A percentile compares a stretch with the other conserved stretches of the same genome.
These are phyloP conservation scores for Baronia brevicornis DNA, from an alignment of 2,888 invertebrate genomes.

Conservation along the genomic window DNA sequence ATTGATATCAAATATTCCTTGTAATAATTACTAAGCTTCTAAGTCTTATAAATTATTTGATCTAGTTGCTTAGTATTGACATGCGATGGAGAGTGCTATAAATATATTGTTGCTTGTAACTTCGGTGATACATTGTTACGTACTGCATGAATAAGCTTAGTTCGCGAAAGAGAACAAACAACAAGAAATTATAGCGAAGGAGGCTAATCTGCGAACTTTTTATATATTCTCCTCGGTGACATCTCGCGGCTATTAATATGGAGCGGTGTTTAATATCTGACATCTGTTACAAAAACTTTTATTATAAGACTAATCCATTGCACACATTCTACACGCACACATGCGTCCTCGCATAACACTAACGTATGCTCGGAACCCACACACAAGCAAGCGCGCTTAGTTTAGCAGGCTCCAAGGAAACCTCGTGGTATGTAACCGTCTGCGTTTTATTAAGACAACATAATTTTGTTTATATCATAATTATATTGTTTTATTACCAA, in stretches of 20 bases:
- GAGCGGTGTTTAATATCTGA: conserved; percentile 73
- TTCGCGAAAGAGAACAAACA: conserved; percentile 10
- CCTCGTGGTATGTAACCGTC: conserved; percentile 40
- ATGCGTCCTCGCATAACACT: conserved; percentile 27
- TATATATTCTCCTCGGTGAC: conserved; percentile 65
- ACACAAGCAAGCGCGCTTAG: conserved; percentile 58
- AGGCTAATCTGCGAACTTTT: conserved; percentile 68
- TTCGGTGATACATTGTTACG: no score
- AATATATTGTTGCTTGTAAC: no score
- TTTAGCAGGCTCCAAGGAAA: conserved; percentile 50
- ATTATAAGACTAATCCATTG: conserved; percentile 75
- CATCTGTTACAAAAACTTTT: conserved; percentile 76
- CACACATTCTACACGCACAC: conserved; percentile 44
- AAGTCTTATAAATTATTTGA: no score
- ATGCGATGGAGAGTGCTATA: no score
- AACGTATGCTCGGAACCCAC: conserved; percentile 38
- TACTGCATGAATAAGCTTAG: conserved; percentile 12
- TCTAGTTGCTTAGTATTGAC: no score
- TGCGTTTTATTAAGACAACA: conserved; percentile 2
- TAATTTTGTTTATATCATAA: not conserved
- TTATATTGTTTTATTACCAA: not conserved
- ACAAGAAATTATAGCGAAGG: conserved; percentile 38
- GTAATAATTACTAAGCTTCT: no score
- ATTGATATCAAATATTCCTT: no score
- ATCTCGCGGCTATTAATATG: conserved; percentile 66